Percentiles rank a stretch among this genome's conserved stretches.
These are phyloP conservation scores for Parthenolecanium corni DNA, from an alignment of 2,888 invertebrate species.

Conservation along the genomic window DNA sequence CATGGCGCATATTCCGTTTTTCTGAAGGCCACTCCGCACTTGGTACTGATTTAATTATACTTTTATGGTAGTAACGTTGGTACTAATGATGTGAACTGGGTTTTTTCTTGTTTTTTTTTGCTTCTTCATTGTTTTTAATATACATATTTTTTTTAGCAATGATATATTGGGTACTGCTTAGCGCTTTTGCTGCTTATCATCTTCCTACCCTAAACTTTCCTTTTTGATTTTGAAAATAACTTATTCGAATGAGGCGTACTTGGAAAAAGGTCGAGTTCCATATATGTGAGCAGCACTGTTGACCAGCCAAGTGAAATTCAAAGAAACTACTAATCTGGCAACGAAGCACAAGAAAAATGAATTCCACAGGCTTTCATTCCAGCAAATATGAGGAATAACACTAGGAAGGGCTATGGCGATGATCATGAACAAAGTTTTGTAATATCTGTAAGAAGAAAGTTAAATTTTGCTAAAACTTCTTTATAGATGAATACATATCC, in stretches of 20 bases:
- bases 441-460: constrained; percentile 48
- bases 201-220: background rate
- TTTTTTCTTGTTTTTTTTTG: too few species aligned
- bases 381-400: constrained; percentile 52
- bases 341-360: constrained; percentile 52
- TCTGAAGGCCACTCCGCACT: too few species aligned
- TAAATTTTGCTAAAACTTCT: background rate
- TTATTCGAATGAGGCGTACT: constrained; percentile 41
- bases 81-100: too few species aligned
- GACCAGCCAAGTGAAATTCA: constrained; percentile 72
- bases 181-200: too few species aligned
- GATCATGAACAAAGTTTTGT: constrained; percentile 48
- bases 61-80: too few species aligned
- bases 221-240: background rate
- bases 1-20: too few species aligned
- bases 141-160: too few species aligned
- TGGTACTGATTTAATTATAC: too few species aligned
- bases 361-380: constrained; percentile 52
- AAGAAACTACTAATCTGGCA: constrained; percentile 47
- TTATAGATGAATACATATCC: background rate
- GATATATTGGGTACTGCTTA: too few species aligned
- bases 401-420: constrained; percentile 52
- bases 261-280: constrained; percentile 66
- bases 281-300: constrained; percentile 71
- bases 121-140: too few species aligned